Evolutionary conservation across 1,140 invertebrate species (phyloP), one percentile per base, ranked within the genome.

Genomic region (Wiebesia pumilae): DNA sequence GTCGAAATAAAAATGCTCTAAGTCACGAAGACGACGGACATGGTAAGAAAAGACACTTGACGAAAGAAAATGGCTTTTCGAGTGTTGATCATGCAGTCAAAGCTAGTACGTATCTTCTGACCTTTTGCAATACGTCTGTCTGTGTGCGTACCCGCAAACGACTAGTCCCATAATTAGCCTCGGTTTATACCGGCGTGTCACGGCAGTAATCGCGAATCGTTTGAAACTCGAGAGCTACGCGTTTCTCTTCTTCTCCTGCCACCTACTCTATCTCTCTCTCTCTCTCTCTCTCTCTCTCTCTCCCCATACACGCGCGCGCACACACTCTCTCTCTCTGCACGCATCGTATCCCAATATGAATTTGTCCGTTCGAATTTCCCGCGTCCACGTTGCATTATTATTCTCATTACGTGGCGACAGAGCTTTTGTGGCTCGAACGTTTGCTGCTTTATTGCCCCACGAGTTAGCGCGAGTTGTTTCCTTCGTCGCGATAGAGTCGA

Each of bases 201-300:
- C 12, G 71, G 21, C 71, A 40, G 71, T 75, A 75, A 75, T 75
- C 71, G 27, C 67, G 65, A 30, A 54, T 84, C 43, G 54, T 84
- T 84, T 77, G 73, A 84, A 77, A 84, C 58, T 77, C 38, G 82
- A 75, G 71, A 84, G 54, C 24, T 83, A 30, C 54, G 33, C 82
- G 24, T 65, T 40, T 84, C 82, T 58, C 27, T 33, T 35, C 67
- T 69, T 30, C 30, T 10, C 67, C 30, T 7, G 1, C 10, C 69
- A 1, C 21, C 33, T 10, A 19, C 40, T 73, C 81, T 47, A 47
- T 67, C 58, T 67, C 51, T 21, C 78, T 35, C 78, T 35, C 78
- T 35, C 58, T 43, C 58, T 65, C 79, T 19, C 9, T 71, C 67
- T 3, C 9, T 35, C 33, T 10, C 9, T 19, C 14, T 38, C 67